These are phyloP conservation scores for Bilobella aurantiaca DNA, from an alignment of 1,140 invertebrate species.

Conservation along the genomic window DNA sequence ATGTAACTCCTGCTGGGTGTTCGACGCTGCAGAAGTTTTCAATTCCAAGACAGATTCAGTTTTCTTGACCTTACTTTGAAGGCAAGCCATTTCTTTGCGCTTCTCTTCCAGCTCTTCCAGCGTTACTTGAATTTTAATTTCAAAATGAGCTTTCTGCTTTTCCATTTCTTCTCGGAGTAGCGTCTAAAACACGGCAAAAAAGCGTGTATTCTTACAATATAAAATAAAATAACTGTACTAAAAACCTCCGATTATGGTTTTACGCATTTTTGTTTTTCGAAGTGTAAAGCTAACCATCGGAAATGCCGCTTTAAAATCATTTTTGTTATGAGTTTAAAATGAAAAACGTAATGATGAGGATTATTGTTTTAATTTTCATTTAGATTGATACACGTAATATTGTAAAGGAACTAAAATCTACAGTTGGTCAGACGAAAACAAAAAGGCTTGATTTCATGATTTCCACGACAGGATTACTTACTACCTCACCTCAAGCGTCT, in stretches of 20 bases:
- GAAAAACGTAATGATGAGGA: not conserved
- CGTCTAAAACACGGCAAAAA: not conserved
- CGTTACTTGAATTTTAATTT: not conserved
- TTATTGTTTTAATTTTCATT: too few species aligned
- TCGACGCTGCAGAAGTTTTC: not conserved
- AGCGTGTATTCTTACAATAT: too few species aligned
- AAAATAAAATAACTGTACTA: too few species aligned
- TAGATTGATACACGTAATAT: too few species aligned
- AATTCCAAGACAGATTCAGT: constrained; percentile 6
- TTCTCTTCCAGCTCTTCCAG: not conserved
- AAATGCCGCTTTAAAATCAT: not conserved
- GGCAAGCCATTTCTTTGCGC: too few species aligned
- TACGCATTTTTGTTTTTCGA: too few species aligned
- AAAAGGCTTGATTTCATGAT: too few species aligned
- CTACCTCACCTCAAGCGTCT: constrained; percentile 1
- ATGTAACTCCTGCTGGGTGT: constrained; percentile 10
- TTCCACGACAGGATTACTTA: too few species aligned
- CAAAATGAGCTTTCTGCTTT: constrained; percentile 7
- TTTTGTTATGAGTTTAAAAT: not conserved
- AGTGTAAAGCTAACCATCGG: too few species aligned
- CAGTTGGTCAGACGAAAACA: too few species aligned
- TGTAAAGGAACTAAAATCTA: too few species aligned
- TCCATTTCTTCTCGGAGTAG: constrained; percentile 13
- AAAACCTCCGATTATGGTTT: too few species aligned
- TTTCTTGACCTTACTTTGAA: constrained; percentile 1